Evolutionary conservation across 1,140 invertebrate genomes (phyloP).

Genomic region (Mya arenaria): DNA sequence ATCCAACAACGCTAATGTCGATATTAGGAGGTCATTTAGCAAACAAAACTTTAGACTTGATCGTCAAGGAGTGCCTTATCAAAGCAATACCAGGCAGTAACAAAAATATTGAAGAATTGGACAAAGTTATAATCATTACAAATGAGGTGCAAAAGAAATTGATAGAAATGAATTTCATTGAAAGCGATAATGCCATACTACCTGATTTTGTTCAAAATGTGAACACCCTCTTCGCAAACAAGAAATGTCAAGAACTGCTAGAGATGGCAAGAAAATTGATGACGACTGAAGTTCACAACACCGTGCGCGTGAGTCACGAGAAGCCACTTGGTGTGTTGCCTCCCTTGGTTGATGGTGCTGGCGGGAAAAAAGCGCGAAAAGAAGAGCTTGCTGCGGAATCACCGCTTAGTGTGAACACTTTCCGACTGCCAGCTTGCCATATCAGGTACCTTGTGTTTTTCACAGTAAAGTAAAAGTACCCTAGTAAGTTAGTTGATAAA

Average conservation of each 20-base stretch:
- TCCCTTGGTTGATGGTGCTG: constrained; percentile 42
- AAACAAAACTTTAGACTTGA: constrained; percentile 84
- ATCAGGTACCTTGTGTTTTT: no score
- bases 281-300: constrained; percentile 90
- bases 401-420: constrained; percentile 74
- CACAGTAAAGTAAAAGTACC: no score
- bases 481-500: no score
- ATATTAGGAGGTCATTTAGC: constrained; percentile 85
- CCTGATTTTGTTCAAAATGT: constrained; percentile 89
- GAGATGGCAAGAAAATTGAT: constrained; percentile 88
- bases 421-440: constrained; percentile 83
- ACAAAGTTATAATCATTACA: constrained; percentile 85
- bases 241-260: constrained; percentile 88
- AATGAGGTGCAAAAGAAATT: constrained; percentile 87
- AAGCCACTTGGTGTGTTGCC: constrained; percentile 68
- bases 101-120: constrained; percentile 86
- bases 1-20: constrained; percentile 83
- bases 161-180: constrained; percentile 78
- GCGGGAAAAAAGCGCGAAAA: constrained; percentile 61
- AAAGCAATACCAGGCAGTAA: constrained; percentile 89
- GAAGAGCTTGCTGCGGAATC: constrained; percentile 63
- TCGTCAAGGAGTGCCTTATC: constrained; percentile 89
- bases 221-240: constrained; percentile 89
- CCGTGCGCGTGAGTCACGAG: constrained; percentile 83
- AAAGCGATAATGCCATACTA: constrained; percentile 82